phyloP scores from a whole-genome alignment of 2,888 invertebrate species.

The Cordilura impudica region DNA sequence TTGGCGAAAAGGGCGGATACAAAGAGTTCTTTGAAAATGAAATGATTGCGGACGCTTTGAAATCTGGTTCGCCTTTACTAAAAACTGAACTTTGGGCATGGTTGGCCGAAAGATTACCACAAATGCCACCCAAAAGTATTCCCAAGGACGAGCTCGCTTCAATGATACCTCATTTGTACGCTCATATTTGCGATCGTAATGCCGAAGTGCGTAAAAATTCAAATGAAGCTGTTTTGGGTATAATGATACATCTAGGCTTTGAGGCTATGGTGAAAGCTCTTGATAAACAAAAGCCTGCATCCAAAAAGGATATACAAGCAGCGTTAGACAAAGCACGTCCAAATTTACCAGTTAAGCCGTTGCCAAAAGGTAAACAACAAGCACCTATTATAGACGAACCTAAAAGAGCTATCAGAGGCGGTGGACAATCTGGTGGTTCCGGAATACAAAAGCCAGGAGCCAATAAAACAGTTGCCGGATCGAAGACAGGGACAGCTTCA shows the following conservation, averaged over 20 bases:
- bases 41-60: conserved; percentile 92
- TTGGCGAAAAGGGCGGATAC: conserved; percentile 89
- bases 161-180: conserved; percentile 87
- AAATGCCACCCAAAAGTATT: conserved; percentile 84
- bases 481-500: conserved; percentile 73
- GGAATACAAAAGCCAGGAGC: conserved; percentile 64
- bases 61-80: conserved; percentile 89
- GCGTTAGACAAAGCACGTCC: conserved; percentile 91
- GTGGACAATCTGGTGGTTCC: conserved; percentile 65
- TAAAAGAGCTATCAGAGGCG: conserved; percentile 75
- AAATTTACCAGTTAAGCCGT: conserved; percentile 88
- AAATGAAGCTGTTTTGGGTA: conserved; percentile 91
- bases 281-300: conserved; percentile 82
- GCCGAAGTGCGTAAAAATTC: conserved; percentile 94
- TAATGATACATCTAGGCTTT: conserved; percentile 95
- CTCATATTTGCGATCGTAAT: conserved; percentile 93
- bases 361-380: conserved; percentile 82
- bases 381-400: conserved; percentile 79
- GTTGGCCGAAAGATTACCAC: conserved; percentile 89
- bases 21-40: conserved; percentile 91
- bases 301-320: conserved; percentile 86
- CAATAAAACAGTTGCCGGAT: conserved; percentile 61
- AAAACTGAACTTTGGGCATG: conserved; percentile 90
- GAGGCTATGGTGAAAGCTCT: conserved; percentile 76
- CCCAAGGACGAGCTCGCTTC: conserved; percentile 88